Evolutionary conservation across 2,888 invertebrate species (phyloP), one percentile per base, ranked within the genome.

Genomic region (Acleris sparsana): DNA sequence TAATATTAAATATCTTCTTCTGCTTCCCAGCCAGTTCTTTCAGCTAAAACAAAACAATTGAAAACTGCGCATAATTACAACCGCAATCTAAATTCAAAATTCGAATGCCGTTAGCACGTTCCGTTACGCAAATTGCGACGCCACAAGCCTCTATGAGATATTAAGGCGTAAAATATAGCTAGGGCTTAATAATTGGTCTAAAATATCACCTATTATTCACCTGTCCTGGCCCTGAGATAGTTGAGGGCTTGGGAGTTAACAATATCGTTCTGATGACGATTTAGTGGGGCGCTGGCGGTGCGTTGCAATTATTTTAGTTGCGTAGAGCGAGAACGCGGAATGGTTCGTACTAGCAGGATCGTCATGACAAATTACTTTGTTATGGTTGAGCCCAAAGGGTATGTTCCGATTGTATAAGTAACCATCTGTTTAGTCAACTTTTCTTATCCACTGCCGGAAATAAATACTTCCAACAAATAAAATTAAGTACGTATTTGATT

Each of bases 121-220:
- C 70, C 67, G 71, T 71, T 69, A 69, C 39, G 71, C 69, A 70
- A 70, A 74, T 74, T 71, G 68, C 70, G 69, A 69, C 67, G 68
- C 70, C 70, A 69, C 71, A 72, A 73, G 71, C 69, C 68, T 49
- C 68, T 64, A 57, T 51, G 67, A 69, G 61, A 69, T 65, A 67
- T 73, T 71, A 73, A 70, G 69, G 72, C 67, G 73, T 70, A 72
- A 69, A 71, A 63, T 67, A 70, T 66, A 68, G 68, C 65, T 16
- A 61, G 60, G 57, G 58, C 63, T 63, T 70, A 73, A 72, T 75
- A 73, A 77, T 77, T 78, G 74, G 72, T 71, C 70, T 72, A 67
- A 74, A 73, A 73, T 76, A 74, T 74, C 65, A 67, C 62, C 72
- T 66, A 71, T 75, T 76, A 75, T 72, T 72, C 71, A 70, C 53